phyloP scores from a whole-genome alignment of 2,888 invertebrate species.

The Aelia acuminata region DNA sequence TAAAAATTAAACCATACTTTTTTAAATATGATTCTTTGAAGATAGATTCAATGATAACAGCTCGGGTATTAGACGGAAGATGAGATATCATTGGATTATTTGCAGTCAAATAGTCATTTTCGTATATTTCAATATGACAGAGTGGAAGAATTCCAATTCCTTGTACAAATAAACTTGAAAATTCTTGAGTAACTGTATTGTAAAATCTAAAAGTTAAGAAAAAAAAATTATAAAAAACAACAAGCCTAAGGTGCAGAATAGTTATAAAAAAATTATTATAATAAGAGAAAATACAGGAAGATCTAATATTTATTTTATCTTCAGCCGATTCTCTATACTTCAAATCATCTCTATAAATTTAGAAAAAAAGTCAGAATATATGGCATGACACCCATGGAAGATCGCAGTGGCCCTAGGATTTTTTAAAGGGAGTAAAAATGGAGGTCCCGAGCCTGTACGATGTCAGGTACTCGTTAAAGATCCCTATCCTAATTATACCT shows the following conservation, averaged over 20 bases:
- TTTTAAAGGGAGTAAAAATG: too few relatives aligned
- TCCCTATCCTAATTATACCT: too few relatives aligned
- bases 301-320: background rate
- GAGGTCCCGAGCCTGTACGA: too few relatives aligned
- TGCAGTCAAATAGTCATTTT: slow-evolving; percentile 12
- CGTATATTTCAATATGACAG: slow-evolving; percentile 53
- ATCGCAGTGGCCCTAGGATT: too few relatives aligned
- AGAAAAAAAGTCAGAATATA: too few relatives aligned
- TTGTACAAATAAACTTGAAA: background rate
- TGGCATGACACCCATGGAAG: too few relatives aligned
- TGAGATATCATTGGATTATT: background rate
- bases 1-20: background rate
- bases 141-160: slow-evolving; percentile 42
- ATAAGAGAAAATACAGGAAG: background rate
- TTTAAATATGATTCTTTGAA: slow-evolving; percentile 11
- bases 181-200: background rate
- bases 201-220: background rate
- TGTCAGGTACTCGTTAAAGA: too few relatives aligned
- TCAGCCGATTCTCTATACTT: too few relatives aligned
- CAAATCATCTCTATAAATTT: too few relatives aligned
- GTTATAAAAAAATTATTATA: background rate
- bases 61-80: background rate
- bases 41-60: background rate
- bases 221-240: background rate
- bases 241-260: background rate